Evolutionary conservation across 2,797 vertebrate species (phyloP), one percentile per base, ranked within the genome.

Genomic region (Pseudochirops corinnae): DNA sequence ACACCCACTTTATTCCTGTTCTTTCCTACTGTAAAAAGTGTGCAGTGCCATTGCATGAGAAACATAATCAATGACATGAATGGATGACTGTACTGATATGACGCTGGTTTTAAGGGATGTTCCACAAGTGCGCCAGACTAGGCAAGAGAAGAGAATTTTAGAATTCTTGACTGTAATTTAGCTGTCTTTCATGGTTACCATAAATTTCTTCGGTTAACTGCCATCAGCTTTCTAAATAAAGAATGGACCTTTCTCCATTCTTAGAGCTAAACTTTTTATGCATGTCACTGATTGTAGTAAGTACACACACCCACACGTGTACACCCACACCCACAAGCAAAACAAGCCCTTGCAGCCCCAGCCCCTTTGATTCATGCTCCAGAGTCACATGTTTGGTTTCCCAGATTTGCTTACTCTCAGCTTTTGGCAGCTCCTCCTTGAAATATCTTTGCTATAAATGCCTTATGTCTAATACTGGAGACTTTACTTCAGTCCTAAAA

Each of bases 81-180:
- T 3, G 24, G 39, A 46, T 21, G 46, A 26, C 39, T 46, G 18
- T 11, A 21, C 39, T 4, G 7, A 46, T 74, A 0, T 82, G 94
- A 58, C 56, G 14, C 29, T 21, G 29, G 55, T 93, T 96, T 96
- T 92, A 50, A 67, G 93, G 93, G 21, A 21, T 94, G 21, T 95
- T 92, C 93, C 58, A 74, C 33, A 93, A 95, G 21, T 11, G 91
- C 39, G 18, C 57, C 10, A 1, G 91, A 33, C 67, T 94, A 93
- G 92, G 96, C 55, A 94, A 96, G 55, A 93, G 82, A 96, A 92
- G n/a, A 95, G 7, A 92, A 90, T 50, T 95, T 95, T 31, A 95
- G 50, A 96, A 93, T 92, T 96, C 90, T 95, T 56, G 94, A 50
- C 58, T 90, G 13, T 56, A 92, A 0, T 31, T 93, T 56, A 95